These are phyloP conservation scores for Marmota monax DNA, from an alignment of 2,113 vertebrate species.

Conservation along the genomic window DNA sequence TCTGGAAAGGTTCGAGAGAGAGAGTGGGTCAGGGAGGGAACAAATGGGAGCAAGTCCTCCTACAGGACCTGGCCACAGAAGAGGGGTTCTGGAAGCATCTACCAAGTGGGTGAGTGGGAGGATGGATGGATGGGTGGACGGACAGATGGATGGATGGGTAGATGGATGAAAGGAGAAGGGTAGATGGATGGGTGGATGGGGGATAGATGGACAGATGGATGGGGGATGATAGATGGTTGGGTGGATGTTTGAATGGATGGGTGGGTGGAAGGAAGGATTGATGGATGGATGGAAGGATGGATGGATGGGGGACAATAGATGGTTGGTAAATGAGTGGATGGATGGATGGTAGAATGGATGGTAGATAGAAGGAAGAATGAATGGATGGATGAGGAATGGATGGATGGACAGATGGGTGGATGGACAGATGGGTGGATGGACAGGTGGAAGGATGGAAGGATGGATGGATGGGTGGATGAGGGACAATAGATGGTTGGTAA, in stretches of 20 bases:
- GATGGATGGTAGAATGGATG: no score
- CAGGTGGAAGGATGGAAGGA: no score
- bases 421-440: neutral
- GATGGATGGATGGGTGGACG: neutral
- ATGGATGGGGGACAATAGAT: neutral
- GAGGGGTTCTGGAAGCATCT: neutral
- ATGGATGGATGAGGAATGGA: neutral
- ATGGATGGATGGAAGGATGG: neutral
- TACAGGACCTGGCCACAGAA: neutral
- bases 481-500: no score
- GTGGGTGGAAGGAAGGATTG: neutral
- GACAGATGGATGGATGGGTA: neutral
- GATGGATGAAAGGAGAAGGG: no score
- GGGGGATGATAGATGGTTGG: neutral
- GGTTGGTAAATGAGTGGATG: neutral
- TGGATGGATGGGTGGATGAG: neutral
- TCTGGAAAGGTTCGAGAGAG: neutral
- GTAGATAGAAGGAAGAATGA: no score
- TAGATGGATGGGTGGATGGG: neutral
- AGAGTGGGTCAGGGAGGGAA: neutral
- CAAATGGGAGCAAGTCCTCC: neutral
- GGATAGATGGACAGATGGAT: neutral
- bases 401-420: no score
- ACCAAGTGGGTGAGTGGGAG: neutral
- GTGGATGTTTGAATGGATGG: no score